Evolutionary conservation across 1,140 invertebrate genomes (phyloP), one percentile per base, ranked within the genome.

Genomic region (Ceratitis capitata): DNA sequence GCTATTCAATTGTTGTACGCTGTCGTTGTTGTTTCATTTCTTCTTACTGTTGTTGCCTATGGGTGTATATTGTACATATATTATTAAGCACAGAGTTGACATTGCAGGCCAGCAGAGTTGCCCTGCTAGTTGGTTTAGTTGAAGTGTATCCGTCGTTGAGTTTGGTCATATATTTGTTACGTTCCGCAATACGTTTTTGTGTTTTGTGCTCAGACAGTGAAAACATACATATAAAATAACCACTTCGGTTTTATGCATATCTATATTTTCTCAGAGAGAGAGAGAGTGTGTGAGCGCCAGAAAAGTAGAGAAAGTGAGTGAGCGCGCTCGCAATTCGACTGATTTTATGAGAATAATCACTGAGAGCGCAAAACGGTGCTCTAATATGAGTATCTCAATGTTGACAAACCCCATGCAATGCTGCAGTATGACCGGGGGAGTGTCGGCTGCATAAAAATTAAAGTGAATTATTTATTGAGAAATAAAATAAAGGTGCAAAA

Each of bases 331-430:
- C 32, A 45, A 69, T n/a, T 42, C 39, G n/a, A 78, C 5, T 16
- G 10, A 69, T 1, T 61, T 29, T 9, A 69, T 0, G 19, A 69
- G 39, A 35, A 69, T 12, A 35, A 69, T 29, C 32, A 3, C 2
- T 39, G 29, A 39, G 61, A 69, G 61, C 61, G 14, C 7, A 4
- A 35, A n/a, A 4, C 35, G 39, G n/a, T 47, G 69, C 69, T 19
- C 19, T 39, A 78, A 78, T 78, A 78, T 78, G 69, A 78, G 14
- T 23, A 45, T n/a, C 69, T 23, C 39, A 78, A 78, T 78, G 10
- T 10, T 45, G 45, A 32, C 35, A 78, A 78, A n/a, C 69, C 69
- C 69, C 69, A 78, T 78, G 69, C 69, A 78, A n/a, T 78, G 69
- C 42, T 78, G 69, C 32, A 78, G 12, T 78, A 78, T 45, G 69